Evolutionary conservation across 2,888 invertebrate species (phyloP).

Genomic region (Aradus depressus): DNA sequence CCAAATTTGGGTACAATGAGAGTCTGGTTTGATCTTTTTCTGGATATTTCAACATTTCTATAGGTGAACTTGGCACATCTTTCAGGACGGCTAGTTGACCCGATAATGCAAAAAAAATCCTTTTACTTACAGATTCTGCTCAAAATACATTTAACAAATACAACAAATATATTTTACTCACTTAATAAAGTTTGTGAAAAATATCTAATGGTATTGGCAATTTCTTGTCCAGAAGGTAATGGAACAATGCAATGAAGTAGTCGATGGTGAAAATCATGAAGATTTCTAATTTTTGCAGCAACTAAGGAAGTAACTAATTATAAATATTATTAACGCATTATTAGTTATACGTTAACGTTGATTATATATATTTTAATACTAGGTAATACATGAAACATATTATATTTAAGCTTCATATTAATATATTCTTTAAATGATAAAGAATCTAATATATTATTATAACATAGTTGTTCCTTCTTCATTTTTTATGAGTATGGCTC

Average conservation of each 20-base stretch:
- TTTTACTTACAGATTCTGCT: no score
- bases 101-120: background rate
- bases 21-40: slow-evolving; percentile 77
- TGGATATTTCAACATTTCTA: slow-evolving; percentile 79
- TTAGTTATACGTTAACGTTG: background rate
- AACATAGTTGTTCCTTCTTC: no score
- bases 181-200: slow-evolving; percentile 94
- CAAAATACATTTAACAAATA: background rate
- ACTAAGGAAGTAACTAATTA: slow-evolving; percentile 46
- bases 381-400: no score
- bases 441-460: no score
- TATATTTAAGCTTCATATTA: no score
- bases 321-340: background rate
- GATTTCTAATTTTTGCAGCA: slow-evolving; percentile 92
- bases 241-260: slow-evolving; percentile 84
- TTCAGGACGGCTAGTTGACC: slow-evolving; percentile 69
- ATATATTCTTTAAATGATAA: no score
- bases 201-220: slow-evolving; percentile 94
- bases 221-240: slow-evolving; percentile 86
- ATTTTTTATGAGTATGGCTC: no score
- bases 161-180: slow-evolving; percentile 43
- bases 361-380: no score
- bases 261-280: slow-evolving; percentile 91
- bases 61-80: slow-evolving; percentile 87
- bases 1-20: slow-evolving; percentile 88